phyloP scores from a whole-genome alignment of 2,888 invertebrate species.

The Drosophila prostipennis region DNA sequence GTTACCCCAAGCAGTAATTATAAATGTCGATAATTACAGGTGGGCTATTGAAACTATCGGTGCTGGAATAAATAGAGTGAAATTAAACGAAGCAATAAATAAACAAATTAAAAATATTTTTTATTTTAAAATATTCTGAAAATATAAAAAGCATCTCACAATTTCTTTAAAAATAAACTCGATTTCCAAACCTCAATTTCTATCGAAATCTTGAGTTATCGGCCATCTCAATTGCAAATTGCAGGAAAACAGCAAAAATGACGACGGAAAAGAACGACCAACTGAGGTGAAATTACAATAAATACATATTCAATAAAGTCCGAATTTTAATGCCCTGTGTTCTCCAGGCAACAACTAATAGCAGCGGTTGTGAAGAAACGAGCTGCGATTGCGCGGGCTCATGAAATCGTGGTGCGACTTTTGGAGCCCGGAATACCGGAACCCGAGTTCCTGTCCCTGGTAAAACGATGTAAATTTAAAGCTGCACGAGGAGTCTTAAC shows the following conservation, averaged over 20 bases:
- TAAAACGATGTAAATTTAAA: conserved; percentile 51
- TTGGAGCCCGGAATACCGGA: conserved; percentile 87
- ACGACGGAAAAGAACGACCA: conserved; percentile 39
- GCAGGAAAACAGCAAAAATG: conserved; percentile 38
- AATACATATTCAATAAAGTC: background rate
- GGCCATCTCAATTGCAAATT: conserved; percentile 25
- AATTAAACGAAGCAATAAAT: background rate
- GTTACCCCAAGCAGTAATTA: too few species aligned
- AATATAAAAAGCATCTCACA: too few species aligned
- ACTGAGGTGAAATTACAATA: conserved; percentile 48
- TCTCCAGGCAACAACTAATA: conserved; percentile 86
- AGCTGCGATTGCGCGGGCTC: conserved; percentile 90
- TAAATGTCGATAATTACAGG: background rate
- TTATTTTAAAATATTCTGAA: too few species aligned
- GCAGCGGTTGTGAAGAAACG: conserved; percentile 88
- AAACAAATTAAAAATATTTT: background rate
- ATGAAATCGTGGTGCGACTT: conserved; percentile 89
- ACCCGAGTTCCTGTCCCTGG: conserved; percentile 85
- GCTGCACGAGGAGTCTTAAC: background rate
- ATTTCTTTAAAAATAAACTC: background rate
- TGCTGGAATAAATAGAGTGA: background rate
- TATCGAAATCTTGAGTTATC: conserved; percentile 5
- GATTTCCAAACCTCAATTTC: background rate
- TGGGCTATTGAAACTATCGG: background rate
- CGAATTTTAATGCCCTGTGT: background rate